These are phyloP conservation scores for Popillia japonica DNA, from an alignment of 1,140 invertebrate species.

Conservation along the genomic window DNA sequence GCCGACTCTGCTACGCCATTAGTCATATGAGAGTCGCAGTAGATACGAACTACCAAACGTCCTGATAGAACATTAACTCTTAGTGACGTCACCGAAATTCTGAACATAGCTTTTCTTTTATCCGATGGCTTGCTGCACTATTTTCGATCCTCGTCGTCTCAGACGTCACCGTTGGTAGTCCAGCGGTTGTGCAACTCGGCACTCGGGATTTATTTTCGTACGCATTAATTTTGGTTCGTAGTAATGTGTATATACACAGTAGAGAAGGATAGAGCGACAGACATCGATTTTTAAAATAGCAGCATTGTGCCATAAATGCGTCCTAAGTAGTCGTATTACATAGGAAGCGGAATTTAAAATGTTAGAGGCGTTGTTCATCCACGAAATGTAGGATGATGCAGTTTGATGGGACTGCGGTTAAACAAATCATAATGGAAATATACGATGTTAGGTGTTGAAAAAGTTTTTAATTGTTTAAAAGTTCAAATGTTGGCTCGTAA, in stretches of 20 bases:
- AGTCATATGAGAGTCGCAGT: no score
- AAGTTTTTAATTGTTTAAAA: conserved; percentile 9
- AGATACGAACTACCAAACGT: neutral
- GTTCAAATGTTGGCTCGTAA: no score
- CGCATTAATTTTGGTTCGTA: conserved; percentile 1
- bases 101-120: neutral
- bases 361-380: neutral
- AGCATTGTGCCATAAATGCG: conserved; percentile 8
- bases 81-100: neutral
- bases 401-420: neutral
- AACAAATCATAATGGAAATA: neutral
- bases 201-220: conserved; percentile 9
- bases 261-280: neutral
- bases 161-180: neutral
- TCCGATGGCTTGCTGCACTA: neutral
- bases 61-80: neutral
- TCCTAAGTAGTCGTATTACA: neutral
- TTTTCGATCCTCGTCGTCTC: neutral
- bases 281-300: conserved; percentile 9
- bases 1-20: no score
- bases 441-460: neutral
- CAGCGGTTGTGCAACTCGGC: neutral
- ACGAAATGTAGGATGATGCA: neutral
- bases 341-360: neutral
- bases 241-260: neutral